Evolutionary conservation across 2,797 vertebrate genomes (phyloP).

Genomic region (Lophotriccus pileatus): DNA sequence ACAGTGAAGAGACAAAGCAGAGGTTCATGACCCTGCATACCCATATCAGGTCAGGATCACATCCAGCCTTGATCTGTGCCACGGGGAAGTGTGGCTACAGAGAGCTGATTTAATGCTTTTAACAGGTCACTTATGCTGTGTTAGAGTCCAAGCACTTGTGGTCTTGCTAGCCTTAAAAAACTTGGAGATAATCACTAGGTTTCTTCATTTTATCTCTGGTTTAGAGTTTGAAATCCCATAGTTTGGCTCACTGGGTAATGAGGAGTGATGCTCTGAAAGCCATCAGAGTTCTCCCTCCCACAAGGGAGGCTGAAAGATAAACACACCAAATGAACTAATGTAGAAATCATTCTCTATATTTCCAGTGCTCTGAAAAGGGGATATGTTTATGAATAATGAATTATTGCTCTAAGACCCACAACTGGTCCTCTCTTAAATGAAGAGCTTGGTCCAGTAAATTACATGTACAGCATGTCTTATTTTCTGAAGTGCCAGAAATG

Average conservation of each 20-base stretch:
- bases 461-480: rapidly evolving
- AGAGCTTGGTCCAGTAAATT: not conserved
- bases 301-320: not conserved
- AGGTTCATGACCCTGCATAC: not conserved
- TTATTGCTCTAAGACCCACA: not conserved
- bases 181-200: not conserved
- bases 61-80: not conserved
- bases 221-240: not conserved
- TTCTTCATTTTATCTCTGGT: not conserved
- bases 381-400: not conserved
- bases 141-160: not conserved
- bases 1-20: not conserved
- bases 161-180: not conserved
- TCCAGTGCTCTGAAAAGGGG: not conserved
- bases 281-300: not conserved
- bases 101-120: not conserved
- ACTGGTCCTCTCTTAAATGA: not conserved
- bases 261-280: not conserved
- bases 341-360: not conserved
- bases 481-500: not conserved
- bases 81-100: not conserved
- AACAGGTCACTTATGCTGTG: not conserved
- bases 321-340: not conserved
- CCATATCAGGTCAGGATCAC: not conserved
- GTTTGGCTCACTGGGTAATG: not conserved